A percentile compares a stretch with the other conserved stretches of the same genome.
Conservation (phyloP, 1,140 invertebrate genomes). For the Trissolcus basalis region DNA sequence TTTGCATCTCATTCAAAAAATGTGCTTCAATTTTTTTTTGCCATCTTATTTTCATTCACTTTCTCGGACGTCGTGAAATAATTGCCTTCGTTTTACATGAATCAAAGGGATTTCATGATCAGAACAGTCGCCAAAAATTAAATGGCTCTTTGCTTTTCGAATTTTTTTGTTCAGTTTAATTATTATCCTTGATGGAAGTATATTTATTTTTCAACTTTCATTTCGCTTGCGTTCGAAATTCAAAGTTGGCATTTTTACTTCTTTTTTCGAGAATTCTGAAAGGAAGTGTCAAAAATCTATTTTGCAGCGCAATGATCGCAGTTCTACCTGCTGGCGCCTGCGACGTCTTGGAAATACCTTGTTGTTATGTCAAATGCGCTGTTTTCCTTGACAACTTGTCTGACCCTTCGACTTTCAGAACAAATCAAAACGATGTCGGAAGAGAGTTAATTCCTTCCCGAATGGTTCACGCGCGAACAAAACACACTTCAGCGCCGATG, state of each 20-base stretch:
- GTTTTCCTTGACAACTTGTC: constrained; percentile 34
- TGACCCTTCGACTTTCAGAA: constrained; percentile 28
- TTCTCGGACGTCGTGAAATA: too few species aligned
- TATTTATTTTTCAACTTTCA: too few species aligned
- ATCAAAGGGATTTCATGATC: constrained; percentile 9
- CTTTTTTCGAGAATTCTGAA: too few species aligned
- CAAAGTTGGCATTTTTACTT: too few species aligned
- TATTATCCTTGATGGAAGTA: too few species aligned
- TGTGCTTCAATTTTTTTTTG: not conserved
- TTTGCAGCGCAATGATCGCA: constrained; percentile 13
- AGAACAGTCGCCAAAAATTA: not conserved
- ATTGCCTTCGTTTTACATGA: not conserved
- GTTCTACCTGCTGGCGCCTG: constrained; percentile 41
- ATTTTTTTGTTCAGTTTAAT: too few species aligned
- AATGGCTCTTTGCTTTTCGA: too few species aligned
- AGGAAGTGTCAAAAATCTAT: constrained; percentile 22
- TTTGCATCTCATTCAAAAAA: constrained; percentile 17
- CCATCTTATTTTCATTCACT: too few species aligned
- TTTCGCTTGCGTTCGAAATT: too few species aligned
- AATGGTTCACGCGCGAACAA: constrained; percentile 11
- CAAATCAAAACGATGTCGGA: constrained; percentile 19
- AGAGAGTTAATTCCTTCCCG: constrained; percentile 29
- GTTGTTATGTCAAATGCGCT: constrained; percentile 35
- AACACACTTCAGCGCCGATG: constrained; percentile 3
- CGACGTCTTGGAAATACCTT: constrained; percentile 47